Evolutionary conservation across 2,113 vertebrate species (phyloP), one percentile per base, ranked within the genome.

Genomic region (Ibidorhyncha struthersii): DNA sequence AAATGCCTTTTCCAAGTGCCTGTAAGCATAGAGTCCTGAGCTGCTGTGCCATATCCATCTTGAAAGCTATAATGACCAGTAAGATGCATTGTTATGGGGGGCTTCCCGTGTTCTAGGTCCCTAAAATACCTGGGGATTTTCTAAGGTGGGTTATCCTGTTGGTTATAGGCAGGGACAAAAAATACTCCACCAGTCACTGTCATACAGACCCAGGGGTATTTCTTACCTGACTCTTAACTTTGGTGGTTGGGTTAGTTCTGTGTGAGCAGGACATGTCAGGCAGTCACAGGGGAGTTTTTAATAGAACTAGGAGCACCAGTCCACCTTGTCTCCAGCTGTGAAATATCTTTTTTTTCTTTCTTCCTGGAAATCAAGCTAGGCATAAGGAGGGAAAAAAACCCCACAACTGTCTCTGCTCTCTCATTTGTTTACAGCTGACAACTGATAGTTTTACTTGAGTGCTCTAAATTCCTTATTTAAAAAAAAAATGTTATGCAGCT

Each of bases 31-130:
- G 43, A 36, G 9, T 52, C 9, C 59, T 55, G 47, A 69, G 62
- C 17, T 53, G 22, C 11, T 59, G 22, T 78, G 29, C 12, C 21
- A 9, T 34, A 12, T 4, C 3, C 4, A 5, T n/a, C 56, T 34
- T 50, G 26, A 72, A 76, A 63, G 3, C 29, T 67, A 3, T 12
- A 8, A 56, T 65, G 40, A 14, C 21, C 2, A 3, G 3, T 38
- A 52, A 80, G 38, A 13, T n/a, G n/a, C 8, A 4, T 10, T 45
- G 0, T 26, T 26, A 36, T 4, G 7, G 7, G 10, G 8, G 9
- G 12, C 4, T 78, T 82, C 30, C 38, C 13, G 22, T 4, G 25
- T n/a, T n/a, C 17, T 6, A 45, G 11, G 26, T 74, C 10, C 12
- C 26, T 83, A 45, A 17, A 55, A 12, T 1, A 76, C 38, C 8